These are phyloP conservation scores for Caenorhabditis sp. DNA, from an alignment of 2,888 invertebrate species.

Conservation along the genomic window DNA sequence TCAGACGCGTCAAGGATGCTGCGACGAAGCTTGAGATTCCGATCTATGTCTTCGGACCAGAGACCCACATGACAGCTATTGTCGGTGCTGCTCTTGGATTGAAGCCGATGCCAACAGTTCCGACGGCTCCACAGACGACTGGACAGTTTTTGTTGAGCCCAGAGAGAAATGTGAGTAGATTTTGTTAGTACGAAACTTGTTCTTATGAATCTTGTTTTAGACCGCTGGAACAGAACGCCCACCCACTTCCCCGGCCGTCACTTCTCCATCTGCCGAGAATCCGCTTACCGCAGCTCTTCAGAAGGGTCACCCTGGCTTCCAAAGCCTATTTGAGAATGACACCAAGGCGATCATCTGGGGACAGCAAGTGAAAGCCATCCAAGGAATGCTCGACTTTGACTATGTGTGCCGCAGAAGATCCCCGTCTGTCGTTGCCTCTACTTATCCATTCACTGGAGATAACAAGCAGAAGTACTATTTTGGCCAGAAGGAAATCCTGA, in stretches of 20 bases:
- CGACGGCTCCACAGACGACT: constrained; percentile 89
- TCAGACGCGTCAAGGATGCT: constrained; percentile 95
- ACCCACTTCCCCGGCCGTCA: constrained; percentile 38
- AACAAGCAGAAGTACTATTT: constrained; percentile 99
- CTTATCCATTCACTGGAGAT: constrained; percentile 96
- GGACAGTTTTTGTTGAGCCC: constrained; percentile 91
- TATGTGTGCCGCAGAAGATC: constrained; percentile 93
- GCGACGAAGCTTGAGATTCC: constrained; percentile 90
- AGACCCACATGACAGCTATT: constrained; percentile 99
- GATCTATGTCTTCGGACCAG: constrained; percentile 95
- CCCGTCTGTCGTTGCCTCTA: constrained; percentile 93
- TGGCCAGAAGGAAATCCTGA: constrained; percentile 90
- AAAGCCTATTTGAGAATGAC: constrained; percentile 77
- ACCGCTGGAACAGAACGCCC: constrained; percentile 62
- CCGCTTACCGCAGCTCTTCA: background rate
- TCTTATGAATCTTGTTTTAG: constrained; percentile 26
- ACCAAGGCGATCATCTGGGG: constrained; percentile 94
- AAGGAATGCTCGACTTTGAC: constrained; percentile 96
- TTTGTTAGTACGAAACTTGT: background rate
- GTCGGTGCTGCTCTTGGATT: constrained; percentile 97
- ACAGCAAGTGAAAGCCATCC: constrained; percentile 97
- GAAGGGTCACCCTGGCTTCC: constrained; percentile 14
- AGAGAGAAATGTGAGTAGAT: constrained; percentile 72
- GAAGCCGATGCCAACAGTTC: constrained; percentile 88
- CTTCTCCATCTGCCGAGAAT: constrained; percentile 37